Percentiles rank a stretch among this genome's conserved stretches.
Conservation (phyloP, 2,797 vertebrate genomes). For the Bradypus variegatus region DNA sequence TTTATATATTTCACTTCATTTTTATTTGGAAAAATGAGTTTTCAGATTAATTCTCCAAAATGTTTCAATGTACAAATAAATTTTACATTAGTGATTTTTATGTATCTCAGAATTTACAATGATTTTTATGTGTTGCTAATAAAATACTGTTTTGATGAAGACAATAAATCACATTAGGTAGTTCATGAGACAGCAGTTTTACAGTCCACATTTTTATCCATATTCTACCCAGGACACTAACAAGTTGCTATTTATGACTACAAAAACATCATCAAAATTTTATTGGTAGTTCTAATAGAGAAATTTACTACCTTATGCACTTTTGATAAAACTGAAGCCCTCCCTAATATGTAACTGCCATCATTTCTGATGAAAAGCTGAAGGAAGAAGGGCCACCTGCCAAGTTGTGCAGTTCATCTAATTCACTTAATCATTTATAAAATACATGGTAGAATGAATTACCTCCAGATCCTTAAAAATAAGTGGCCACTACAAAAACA, state of each 20-base stretch:
- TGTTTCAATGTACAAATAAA: neutral
- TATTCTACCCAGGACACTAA: neutral
- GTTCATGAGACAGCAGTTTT: neutral
- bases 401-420: neutral
- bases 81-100: neutral
- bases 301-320: neutral
- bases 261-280: neutral
- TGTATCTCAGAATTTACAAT: neutral
- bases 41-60: neutral
- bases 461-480: neutral
- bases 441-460: neutral
- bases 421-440: neutral
- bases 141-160: neutral
- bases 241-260: neutral
- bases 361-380: neutral
- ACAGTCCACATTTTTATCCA: neutral
- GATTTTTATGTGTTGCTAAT: neutral
- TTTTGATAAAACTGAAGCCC: neutral
- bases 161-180: neutral
- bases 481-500: neutral
- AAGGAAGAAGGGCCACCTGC: neutral
- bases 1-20: neutral
- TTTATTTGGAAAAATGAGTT: neutral
- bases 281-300: neutral
- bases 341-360: neutral